A percentile compares a stretch with the other conserved stretches of the same genome.
Conservation (phyloP, 2,113 vertebrate genomes). For the Boleophthalmus pectinirostris region DNA sequence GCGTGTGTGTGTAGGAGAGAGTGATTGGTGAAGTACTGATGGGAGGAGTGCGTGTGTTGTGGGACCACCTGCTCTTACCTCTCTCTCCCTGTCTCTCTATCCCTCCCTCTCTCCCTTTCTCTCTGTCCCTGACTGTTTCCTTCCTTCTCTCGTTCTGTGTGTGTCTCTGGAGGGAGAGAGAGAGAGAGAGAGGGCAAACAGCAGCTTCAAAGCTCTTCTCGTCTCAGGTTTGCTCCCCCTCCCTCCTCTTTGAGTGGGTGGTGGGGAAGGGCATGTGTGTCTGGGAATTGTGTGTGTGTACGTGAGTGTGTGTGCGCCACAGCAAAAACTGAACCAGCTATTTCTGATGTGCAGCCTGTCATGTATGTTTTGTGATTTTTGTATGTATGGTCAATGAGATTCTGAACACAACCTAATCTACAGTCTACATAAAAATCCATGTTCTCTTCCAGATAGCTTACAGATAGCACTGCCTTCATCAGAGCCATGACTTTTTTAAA, state of each 20-base stretch:
- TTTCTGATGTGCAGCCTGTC: constrained; percentile 23
- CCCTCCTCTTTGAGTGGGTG: constrained; percentile 46
- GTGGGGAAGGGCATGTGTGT: constrained; percentile 52
- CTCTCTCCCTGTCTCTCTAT: not conserved
- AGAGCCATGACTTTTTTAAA: not conserved
- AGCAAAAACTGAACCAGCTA: constrained; percentile 18
- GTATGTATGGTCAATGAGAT: constrained; percentile 14
- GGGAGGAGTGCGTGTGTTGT: constrained; percentile 52
- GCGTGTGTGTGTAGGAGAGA: constrained; percentile 35
- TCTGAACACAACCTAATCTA: constrained; percentile 12
- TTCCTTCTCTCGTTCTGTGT: no score
- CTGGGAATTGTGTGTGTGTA: constrained; percentile 24
- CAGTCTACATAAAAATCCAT: not conserved
- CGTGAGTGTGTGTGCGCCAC: not conserved
- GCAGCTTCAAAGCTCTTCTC: constrained; percentile 60
- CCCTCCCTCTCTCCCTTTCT: no score
- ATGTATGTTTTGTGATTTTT: constrained; percentile 24
- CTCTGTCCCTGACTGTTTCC: not conserved
- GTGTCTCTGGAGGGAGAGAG: constrained; percentile 12
- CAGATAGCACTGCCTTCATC: not conserved
- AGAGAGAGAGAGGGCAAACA: constrained; percentile 38
- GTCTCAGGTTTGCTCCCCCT: constrained; percentile 56
- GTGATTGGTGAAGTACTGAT: constrained; percentile 48
- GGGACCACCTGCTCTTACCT: constrained; percentile 65
- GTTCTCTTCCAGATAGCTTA: not conserved